phyloP scores from a whole-genome alignment of 2,797 vertebrate genomes.

The Percopsis omiscomaycus region DNA sequence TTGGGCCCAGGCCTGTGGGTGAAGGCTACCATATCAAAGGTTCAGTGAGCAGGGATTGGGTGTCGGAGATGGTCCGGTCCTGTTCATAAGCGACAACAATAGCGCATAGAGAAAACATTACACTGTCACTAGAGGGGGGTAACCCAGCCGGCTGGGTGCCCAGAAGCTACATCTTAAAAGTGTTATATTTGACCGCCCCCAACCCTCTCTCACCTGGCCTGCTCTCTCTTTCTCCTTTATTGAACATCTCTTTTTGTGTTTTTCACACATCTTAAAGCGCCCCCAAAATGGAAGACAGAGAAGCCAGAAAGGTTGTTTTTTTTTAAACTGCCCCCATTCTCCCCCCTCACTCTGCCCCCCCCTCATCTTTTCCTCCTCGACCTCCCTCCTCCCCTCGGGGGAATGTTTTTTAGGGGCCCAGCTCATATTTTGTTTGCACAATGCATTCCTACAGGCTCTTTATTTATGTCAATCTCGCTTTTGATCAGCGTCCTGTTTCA shows the following conservation, averaged over 20 bases:
- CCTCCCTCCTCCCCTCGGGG: conserved; percentile 60
- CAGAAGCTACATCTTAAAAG: conserved; percentile 49
- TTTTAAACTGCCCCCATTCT: not conserved
- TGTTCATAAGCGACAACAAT: conserved; percentile 76
- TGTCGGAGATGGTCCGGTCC: conserved; percentile 62
- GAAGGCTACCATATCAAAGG: conserved; percentile 78
- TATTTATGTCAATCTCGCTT: conserved; percentile 84
- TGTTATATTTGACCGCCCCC: conserved; percentile 48
- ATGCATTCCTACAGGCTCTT: conserved; percentile 85
- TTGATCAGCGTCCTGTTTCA: conserved; percentile 83
- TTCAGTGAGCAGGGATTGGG: conserved; percentile 71
- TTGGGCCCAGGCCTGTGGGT: conserved; percentile 66
- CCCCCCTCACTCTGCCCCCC: conserved; percentile 21
- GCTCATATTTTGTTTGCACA: conserved; percentile 85
- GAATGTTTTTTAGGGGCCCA: conserved; percentile 77
- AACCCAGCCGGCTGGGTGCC: conserved; percentile 60
- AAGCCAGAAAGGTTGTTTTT: too few relatives aligned
- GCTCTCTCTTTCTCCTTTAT: not conserved
- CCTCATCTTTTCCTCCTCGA: conserved; percentile 35
- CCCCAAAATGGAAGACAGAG: not conserved
- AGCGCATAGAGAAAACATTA: conserved; percentile 55
- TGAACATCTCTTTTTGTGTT: conserved; percentile 7
- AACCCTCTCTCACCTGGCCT: conserved; percentile 17
- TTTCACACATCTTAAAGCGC: too few relatives aligned
- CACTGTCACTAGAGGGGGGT: conserved; percentile 70